Evolutionary conservation across 2,888 invertebrate genomes (phyloP).

Genomic region (Oxycera nigricornis): DNA sequence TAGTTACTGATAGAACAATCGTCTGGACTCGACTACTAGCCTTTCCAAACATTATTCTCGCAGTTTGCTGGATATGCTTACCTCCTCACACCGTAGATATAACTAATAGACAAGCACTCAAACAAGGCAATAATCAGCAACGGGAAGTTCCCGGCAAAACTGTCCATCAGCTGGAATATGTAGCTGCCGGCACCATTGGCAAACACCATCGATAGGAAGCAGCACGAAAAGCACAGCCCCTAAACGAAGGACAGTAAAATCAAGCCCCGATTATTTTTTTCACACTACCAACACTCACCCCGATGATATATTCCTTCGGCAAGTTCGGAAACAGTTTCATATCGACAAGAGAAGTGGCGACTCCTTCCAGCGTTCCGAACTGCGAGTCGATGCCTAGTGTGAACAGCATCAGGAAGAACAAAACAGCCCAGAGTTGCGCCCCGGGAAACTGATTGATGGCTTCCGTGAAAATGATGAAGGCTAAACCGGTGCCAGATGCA

Average conservation of each 20-base stretch:
- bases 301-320: conserved; percentile 87
- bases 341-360: conserved; percentile 93
- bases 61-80: conserved; percentile 63
- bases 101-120: conserved; percentile 91
- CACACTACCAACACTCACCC: conserved; percentile 65
- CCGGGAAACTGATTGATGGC: conserved; percentile 98
- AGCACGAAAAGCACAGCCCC: conserved; percentile 79
- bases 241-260: conserved; percentile 43
- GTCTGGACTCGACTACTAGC: too few species aligned
- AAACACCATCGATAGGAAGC: conserved; percentile 85
- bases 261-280: background rate
- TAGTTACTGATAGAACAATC: too few species aligned
- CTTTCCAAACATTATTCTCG: too few species aligned
- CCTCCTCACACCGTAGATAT: conserved; percentile 91
- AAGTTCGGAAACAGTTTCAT: conserved; percentile 93
- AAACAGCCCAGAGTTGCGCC: conserved; percentile 93
- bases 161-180: conserved; percentile 91
- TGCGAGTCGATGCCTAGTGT: conserved; percentile 96
- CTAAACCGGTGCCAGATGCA: conserved; percentile 93
- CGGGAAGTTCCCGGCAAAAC: conserved; percentile 93
- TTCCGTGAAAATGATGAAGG: conserved; percentile 97
- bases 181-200: conserved; percentile 94
- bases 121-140: conserved; percentile 90
- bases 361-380: conserved; percentile 94
- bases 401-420: conserved; percentile 97